These are phyloP conservation scores for Apamea monoglypha DNA, from an alignment of 2,888 invertebrate species.

Conservation along the genomic window DNA sequence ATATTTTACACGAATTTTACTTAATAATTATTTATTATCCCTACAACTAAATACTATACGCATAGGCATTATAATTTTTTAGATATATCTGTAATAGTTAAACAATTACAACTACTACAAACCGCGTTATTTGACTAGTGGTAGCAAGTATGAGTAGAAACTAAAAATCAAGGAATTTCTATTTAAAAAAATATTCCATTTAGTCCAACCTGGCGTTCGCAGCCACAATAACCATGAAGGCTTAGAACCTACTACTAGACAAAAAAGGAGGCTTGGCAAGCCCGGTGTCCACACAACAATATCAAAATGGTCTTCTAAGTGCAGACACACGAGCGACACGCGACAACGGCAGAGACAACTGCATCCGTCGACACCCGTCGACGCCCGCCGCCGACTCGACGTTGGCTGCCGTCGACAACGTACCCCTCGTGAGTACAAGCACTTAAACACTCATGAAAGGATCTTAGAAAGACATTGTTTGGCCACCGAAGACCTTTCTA, in stretches of 20 bases:
- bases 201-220: background rate
- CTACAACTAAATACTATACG: constrained; percentile 13
- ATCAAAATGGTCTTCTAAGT: background rate
- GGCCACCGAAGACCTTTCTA: constrained; percentile 6
- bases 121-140: constrained; percentile 22
- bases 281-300: constrained; percentile 11
- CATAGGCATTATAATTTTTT: constrained; percentile 12
- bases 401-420: background rate
- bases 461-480: constrained; percentile 7
- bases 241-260: constrained; percentile 14
- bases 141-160: background rate
- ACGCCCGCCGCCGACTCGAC: background rate
- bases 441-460: background rate
- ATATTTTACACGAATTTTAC: background rate
- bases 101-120: constrained; percentile 29
- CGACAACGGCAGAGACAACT: background rate
- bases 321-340: background rate
- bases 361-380: background rate
- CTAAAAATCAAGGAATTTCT: background rate
- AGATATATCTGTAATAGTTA: constrained; percentile 11
- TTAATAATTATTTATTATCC: background rate
- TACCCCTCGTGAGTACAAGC: background rate
- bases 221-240: background rate
- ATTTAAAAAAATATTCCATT: background rate
- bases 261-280: background rate